Evolutionary conservation across 30 jellyfish, hydroid and myxozoan species (phyloP).

Genomic region (Cassiopea andromeda): DNA sequence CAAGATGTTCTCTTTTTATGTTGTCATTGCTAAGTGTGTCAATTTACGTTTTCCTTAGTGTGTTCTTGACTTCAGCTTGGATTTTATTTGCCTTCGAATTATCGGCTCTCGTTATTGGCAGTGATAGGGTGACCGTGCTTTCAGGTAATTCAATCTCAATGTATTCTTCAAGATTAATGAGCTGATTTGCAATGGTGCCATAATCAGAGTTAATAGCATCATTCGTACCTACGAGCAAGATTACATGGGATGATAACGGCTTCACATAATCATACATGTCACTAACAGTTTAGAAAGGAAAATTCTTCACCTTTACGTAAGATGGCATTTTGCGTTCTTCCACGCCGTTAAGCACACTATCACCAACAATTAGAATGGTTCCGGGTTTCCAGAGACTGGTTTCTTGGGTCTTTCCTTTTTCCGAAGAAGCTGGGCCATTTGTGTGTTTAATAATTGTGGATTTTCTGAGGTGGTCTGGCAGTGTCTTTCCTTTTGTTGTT

Average conservation of each 20-base stretch:
- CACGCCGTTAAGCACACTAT: background rate
- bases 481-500: background rate
- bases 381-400: too few relatives aligned
- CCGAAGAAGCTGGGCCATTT: too few relatives aligned
- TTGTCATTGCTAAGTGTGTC: background rate
- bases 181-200: background rate
- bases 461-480: background rate
- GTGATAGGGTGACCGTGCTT: conserved; percentile 22
- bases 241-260: conserved; percentile 12
- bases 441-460: background rate
- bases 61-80: conserved; percentile 21
- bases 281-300: conserved; percentile 13
- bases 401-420: too few relatives aligned
- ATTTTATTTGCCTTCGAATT: conserved; percentile 25
- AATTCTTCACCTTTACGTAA: background rate
- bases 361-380: too few relatives aligned
- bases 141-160: conserved; percentile 28
- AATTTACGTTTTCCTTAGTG: background rate
- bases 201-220: conserved; percentile 3
- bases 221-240: conserved; percentile 39
- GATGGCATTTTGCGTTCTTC: background rate
- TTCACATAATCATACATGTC: background rate
- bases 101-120: conserved; percentile 19
- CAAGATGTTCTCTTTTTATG: conserved; percentile 23
- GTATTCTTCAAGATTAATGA: background rate